Evolutionary conservation across 2,888 invertebrate genomes (phyloP).

Genomic region (Andrena flavipes): DNA sequence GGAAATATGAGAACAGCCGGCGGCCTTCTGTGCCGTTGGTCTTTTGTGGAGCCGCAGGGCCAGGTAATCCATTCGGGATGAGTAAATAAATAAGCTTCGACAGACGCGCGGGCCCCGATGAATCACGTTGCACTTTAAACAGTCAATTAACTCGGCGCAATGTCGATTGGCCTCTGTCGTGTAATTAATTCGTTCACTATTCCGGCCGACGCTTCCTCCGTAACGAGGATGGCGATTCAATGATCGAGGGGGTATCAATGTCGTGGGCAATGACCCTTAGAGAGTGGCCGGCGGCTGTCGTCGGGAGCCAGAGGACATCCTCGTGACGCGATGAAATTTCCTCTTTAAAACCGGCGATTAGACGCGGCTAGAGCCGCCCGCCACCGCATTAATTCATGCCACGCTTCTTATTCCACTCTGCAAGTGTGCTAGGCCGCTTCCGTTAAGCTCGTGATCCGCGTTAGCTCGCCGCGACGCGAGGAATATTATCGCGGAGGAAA

Average conservation of each 20-base stretch:
- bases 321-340: conserved; percentile 33
- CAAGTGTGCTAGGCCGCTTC: background rate
- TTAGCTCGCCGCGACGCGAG: background rate
- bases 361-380: conserved; percentile 23
- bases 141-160: background rate
- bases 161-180: conserved; percentile 1
- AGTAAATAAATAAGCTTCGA: too few species aligned
- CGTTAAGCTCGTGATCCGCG: conserved; percentile 2
- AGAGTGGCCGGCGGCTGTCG: conserved; percentile 20
- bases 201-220: background rate
- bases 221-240: background rate
- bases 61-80: too few species aligned
- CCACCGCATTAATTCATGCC: conserved; percentile 11
- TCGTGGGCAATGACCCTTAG: conserved; percentile 53
- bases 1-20: too few species aligned
- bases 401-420: conserved; percentile 18
- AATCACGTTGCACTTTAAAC: background rate
- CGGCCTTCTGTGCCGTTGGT: too few species aligned
- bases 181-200: conserved; percentile 29
- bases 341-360: conserved; percentile 37
- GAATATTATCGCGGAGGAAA: background rate
- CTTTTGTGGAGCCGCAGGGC: too few species aligned
- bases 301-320: background rate
- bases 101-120: too few species aligned
- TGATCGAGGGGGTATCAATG: conserved; percentile 40